These are phyloP conservation scores for Montipora capricornis DNA, from an alignment of 64 coral and sea anemone species.

Conservation along the genomic window DNA sequence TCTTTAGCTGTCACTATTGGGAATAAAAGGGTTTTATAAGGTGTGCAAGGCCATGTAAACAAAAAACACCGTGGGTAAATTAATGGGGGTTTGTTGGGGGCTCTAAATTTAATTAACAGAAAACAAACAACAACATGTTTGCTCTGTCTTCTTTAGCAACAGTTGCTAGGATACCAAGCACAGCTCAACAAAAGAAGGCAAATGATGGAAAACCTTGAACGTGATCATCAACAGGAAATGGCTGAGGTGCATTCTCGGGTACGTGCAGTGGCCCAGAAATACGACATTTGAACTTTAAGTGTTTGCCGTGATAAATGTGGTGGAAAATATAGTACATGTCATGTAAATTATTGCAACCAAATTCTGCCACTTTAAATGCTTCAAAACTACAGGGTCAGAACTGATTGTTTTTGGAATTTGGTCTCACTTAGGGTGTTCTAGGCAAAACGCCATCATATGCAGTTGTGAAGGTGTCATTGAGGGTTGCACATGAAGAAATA, in stretches of 20 bases:
- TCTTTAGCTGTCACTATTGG: too few species aligned
- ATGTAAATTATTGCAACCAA: neutral
- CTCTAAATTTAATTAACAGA: too few species aligned
- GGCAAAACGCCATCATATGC: too few species aligned
- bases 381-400: too few species aligned
- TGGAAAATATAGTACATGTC: neutral
- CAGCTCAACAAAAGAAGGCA: constrained; percentile 87
- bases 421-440: too few species aligned
- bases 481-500: too few species aligned
- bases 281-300: neutral
- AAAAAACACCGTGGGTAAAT: too few species aligned
- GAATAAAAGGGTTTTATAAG: too few species aligned
- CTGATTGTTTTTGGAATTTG: too few species aligned
- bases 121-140: neutral
- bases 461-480: too few species aligned
- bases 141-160: constrained; percentile 66
- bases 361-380: neutral
- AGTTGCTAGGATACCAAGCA: constrained; percentile 76
- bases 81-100: too few species aligned
- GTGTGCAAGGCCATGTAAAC: too few species aligned
- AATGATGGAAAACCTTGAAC: constrained; percentile 81
- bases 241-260: constrained; percentile 75
- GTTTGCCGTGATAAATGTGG: neutral
- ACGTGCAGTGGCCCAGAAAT: neutral
- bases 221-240: constrained; percentile 76